These are phyloP conservation scores for Thunnus thynnus DNA, from an alignment of 2,113 vertebrate genomes.

Conservation along the genomic window DNA sequence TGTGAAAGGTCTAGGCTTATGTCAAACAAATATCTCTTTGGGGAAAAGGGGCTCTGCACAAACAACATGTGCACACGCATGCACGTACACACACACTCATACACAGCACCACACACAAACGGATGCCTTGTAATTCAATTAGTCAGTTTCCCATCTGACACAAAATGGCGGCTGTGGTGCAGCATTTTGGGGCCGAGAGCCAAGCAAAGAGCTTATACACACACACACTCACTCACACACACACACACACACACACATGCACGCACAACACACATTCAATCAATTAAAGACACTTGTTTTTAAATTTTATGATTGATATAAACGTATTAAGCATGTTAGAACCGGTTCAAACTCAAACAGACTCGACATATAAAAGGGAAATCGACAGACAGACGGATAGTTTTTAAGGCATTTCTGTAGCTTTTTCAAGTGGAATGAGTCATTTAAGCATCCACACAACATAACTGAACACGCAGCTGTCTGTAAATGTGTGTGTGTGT, in stretches of 20 bases:
- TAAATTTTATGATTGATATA: background rate
- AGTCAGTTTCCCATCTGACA: conserved; percentile 69
- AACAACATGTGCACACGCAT: background rate
- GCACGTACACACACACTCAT: conserved; percentile 5
- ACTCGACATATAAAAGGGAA: background rate
- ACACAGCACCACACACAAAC: conserved; percentile 19
- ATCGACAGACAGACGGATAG: background rate
- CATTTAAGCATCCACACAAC: conserved; percentile 39
- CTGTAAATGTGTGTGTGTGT: conserved; percentile 14
- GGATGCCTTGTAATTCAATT: conserved; percentile 65
- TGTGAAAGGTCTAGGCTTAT: background rate
- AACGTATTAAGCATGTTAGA: background rate
- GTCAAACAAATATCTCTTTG: conserved; percentile 1
- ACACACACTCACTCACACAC: background rate
- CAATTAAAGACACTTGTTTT: background rate
- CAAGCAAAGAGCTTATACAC: conserved; percentile 38
- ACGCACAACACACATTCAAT: too few relatives aligned
- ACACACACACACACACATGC: background rate
- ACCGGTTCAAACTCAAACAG: background rate
- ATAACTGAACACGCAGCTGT: conserved; percentile 55
- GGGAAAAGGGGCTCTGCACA: conserved; percentile 1
- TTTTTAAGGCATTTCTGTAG: conserved; percentile 24
- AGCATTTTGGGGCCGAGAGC: conserved; percentile 50
- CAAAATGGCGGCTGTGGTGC: conserved; percentile 75
- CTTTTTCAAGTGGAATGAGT: conserved; percentile 39